Evolutionary conservation across 2,797 vertebrate species (phyloP).

Genomic region (Mormyrus hasselquistii): DNA sequence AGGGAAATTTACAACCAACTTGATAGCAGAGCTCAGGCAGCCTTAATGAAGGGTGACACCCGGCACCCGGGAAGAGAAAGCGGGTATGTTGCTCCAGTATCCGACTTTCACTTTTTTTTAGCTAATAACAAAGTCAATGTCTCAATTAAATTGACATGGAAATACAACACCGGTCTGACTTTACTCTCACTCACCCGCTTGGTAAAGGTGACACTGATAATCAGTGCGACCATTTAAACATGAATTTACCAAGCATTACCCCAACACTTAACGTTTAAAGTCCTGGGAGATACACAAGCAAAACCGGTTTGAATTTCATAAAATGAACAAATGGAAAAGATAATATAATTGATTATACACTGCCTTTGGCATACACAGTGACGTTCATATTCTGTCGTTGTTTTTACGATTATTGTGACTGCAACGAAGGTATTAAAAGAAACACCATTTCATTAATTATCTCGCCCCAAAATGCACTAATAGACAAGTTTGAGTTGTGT

Average conservation of each 20-base stretch:
- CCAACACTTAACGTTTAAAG: neutral
- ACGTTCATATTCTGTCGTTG: neutral
- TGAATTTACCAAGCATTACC: neutral
- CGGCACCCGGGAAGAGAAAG: neutral
- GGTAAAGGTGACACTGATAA: neutral
- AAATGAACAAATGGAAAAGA: neutral
- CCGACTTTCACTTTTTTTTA: neutral
- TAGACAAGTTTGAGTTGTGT: neutral
- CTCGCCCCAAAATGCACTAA: neutral
- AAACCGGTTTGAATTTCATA: neutral
- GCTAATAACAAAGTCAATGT: neutral
- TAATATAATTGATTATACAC: neutral
- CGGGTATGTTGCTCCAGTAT: neutral
- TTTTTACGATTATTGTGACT: neutral
- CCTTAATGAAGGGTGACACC: neutral
- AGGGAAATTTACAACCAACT: neutral
- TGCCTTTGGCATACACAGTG: neutral
- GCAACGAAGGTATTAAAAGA: neutral
- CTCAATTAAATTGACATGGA: neutral
- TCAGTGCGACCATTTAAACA: neutral
- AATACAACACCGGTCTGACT: neutral
- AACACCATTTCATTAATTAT: neutral
- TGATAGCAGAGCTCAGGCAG: neutral
- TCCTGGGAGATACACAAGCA: neutral
- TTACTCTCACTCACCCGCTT: neutral